These are phyloP conservation scores for Haemorhous mexicanus DNA, from an alignment of 2,113 vertebrate genomes.

Conservation along the genomic window DNA sequence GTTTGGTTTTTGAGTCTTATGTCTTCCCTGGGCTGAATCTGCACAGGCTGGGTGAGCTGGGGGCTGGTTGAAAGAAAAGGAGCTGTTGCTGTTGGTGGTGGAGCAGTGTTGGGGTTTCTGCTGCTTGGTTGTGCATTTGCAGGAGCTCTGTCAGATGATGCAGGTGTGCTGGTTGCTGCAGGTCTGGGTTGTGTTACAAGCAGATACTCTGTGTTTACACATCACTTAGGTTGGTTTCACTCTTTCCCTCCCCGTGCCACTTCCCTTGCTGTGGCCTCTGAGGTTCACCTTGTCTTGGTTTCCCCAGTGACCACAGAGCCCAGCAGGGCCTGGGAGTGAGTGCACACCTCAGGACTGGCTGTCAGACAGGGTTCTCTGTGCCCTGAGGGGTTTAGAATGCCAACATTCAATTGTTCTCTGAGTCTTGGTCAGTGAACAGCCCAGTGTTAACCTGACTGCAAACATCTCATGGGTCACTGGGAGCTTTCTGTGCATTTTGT, in stretches of 20 bases:
- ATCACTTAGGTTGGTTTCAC: rapidly evolving
- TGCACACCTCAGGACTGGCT: rapidly evolving
- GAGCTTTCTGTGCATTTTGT: neutral
- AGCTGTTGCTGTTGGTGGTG: neutral
- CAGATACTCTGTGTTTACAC: neutral
- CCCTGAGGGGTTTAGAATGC: rapidly evolving
- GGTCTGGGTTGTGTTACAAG: neutral
- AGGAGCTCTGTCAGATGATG: rapidly evolving
- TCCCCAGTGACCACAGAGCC: neutral
- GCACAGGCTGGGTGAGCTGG: neutral
- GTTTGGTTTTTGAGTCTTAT: neutral
- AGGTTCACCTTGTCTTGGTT: neutral
- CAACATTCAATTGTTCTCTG: rapidly evolving
- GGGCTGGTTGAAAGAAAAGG: neutral
- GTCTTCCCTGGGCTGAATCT: neutral
- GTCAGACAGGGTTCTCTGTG: rapidly evolving
- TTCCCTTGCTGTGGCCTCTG: neutral
- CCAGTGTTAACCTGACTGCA: neutral
- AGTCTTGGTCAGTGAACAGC: neutral
- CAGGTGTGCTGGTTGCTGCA: neutral
- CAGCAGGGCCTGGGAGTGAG: neutral
- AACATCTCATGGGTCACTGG: rapidly evolving
- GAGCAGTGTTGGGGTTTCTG: neutral
- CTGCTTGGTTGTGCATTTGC: neutral
- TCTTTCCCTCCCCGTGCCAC: neutral